A percentile compares a stretch with the other conserved stretches of the same genome.
These are phyloP conservation scores for Rhagoletis pomonella DNA, from an alignment of 1,140 invertebrate species.

Conservation along the genomic window DNA sequence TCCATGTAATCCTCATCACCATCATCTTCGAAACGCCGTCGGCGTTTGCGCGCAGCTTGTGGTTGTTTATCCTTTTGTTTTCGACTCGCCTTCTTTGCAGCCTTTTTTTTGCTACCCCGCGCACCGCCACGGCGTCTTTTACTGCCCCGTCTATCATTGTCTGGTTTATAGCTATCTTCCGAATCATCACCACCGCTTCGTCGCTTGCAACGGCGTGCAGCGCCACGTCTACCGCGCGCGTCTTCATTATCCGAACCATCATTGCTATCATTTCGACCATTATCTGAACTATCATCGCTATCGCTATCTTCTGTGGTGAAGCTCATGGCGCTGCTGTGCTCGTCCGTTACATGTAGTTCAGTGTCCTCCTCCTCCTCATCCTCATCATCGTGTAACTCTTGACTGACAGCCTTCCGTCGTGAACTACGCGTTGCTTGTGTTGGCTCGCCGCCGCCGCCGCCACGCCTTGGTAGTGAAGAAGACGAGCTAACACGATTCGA, in stretches of 20 bases:
- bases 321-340: slow-evolving; percentile 53
- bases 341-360: slow-evolving; percentile 55
- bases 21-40: slow-evolving; percentile 49
- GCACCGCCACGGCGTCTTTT: slow-evolving; percentile 29
- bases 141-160: slow-evolving; percentile 62
- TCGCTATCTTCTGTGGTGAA: slow-evolving; percentile 38
- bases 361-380: slow-evolving; percentile 54
- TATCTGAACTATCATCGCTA: slow-evolving; percentile 41
- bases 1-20: slow-evolving; percentile 53
- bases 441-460: not conserved
- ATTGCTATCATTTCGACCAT: slow-evolving; percentile 37
- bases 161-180: slow-evolving; percentile 74
- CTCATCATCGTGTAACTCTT: slow-evolving; percentile 57
- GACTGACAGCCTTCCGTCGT: slow-evolving; percentile 55
- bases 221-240: slow-evolving; percentile 60
- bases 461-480: slow-evolving; percentile 62
- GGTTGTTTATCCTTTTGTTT: slow-evolving; percentile 24
- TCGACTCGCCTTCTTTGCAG: slow-evolving; percentile 10
- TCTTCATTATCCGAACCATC: slow-evolving; percentile 63
- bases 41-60: slow-evolving; percentile 6
- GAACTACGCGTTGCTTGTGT: slow-evolving; percentile 52
- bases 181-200: slow-evolving; percentile 66
- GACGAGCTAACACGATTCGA: slow-evolving; percentile 71
- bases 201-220: slow-evolving; percentile 55
- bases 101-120: slow-evolving; percentile 32